phyloP scores from a whole-genome alignment of 1,140 invertebrate species.

The Drosophila paulistorum region DNA sequence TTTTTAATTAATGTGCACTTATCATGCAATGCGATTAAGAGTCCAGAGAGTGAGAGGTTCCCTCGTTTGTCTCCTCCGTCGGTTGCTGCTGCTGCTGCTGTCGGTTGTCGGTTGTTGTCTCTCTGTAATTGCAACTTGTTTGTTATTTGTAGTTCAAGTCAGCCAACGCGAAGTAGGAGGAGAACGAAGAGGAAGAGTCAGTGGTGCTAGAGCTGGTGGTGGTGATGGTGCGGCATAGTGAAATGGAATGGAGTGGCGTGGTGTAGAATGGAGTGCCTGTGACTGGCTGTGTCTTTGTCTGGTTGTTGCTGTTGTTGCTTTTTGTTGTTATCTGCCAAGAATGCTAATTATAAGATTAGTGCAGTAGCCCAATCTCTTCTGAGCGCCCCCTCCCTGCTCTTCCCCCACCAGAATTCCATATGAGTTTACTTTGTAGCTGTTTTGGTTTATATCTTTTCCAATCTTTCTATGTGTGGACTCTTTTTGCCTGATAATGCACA shows the following conservation, averaged over 20 bases:
- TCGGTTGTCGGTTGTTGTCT: slow-evolving; percentile 31
- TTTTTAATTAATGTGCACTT: slow-evolving; percentile 81
- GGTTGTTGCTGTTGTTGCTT: slow-evolving; percentile 53
- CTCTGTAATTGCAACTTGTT: slow-evolving; percentile 75
- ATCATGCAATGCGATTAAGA: slow-evolving; percentile 79
- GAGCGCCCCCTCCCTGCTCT: neutral
- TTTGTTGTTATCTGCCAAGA: slow-evolving; percentile 78
- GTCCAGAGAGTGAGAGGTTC: slow-evolving; percentile 40
- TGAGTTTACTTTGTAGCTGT: slow-evolving; percentile 26
- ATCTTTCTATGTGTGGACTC: slow-evolving; percentile 51
- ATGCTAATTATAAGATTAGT: slow-evolving; percentile 81
- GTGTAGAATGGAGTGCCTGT: slow-evolving; percentile 24
- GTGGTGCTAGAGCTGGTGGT: neutral
- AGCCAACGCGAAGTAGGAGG: slow-evolving; percentile 26
- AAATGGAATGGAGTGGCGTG: neutral
- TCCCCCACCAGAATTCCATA: slow-evolving; percentile 20
- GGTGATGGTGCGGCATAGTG: too few relatives aligned
- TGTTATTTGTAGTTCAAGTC: slow-evolving; percentile 75
- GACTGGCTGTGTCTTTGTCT: slow-evolving; percentile 38
- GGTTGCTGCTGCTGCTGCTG: neutral
- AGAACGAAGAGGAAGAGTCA: neutral
- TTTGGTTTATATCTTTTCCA: slow-evolving; percentile 34
- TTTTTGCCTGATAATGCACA: slow-evolving; percentile 59
- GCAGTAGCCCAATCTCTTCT: slow-evolving; percentile 57
- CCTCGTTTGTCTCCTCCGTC: slow-evolving; percentile 6